A percentile compares a stretch with the other conserved stretches of the same genome.
Evolutionary conservation across 1,140 invertebrate genomes (phyloP).

Genomic region (Paraescarpia echinospica): DNA sequence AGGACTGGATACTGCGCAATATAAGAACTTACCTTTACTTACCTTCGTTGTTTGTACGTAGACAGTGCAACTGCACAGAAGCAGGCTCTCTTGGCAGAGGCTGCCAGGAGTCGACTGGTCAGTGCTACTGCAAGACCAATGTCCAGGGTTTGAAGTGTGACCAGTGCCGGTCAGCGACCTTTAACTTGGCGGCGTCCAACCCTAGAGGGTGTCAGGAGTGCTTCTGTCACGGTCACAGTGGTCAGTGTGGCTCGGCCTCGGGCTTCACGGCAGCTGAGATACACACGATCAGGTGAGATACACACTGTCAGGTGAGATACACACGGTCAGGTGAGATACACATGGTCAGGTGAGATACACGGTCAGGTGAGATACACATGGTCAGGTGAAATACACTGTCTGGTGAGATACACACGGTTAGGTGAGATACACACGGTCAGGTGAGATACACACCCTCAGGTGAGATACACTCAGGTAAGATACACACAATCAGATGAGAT

Average conservation of each 20-base stretch:
- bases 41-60: neutral
- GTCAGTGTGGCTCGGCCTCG: constrained; percentile 59
- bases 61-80: constrained; percentile 82
- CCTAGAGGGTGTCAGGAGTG: constrained; percentile 77
- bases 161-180: constrained; percentile 89
- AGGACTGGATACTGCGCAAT: no score
- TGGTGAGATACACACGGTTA: no score
- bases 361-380: no score
- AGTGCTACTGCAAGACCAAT: constrained; percentile 73
- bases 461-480: no score
- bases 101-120: constrained; percentile 56
- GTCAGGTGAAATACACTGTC: no score
- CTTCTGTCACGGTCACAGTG: constrained; percentile 49
- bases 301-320: no score
- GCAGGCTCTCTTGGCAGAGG: constrained; percentile 82
- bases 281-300: neutral
- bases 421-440: no score
- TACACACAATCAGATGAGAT: no score
- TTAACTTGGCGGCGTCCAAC: constrained; percentile 80
- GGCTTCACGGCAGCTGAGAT: constrained; percentile 62
- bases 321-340: no score
- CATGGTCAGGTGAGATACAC: no score
- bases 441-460: no score
- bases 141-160: constrained; percentile 96
- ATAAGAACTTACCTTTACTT: no score